phyloP scores from a whole-genome alignment of 2,113 vertebrate species.

The Hypocryptadius cinnamomeus region DNA sequence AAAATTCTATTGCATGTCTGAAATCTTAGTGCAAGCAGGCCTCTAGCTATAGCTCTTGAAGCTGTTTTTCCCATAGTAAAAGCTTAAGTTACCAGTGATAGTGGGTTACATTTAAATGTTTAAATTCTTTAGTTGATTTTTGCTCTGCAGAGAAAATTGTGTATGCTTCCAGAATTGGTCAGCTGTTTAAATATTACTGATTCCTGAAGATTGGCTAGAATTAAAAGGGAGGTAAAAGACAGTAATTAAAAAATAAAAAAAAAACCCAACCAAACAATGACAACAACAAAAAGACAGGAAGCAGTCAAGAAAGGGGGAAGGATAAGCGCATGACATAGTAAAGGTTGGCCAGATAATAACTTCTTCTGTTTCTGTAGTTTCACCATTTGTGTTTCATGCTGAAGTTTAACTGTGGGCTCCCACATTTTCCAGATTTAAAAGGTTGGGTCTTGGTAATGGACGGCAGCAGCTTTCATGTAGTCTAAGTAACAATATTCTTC shows the following conservation, averaged over 20 bases:
- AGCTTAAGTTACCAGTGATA: neutral
- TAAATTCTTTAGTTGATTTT: neutral
- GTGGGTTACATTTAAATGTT: neutral
- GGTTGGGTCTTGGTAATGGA: neutral
- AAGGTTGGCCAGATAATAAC: neutral
- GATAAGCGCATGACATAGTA: accelerated
- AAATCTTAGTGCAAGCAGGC: neutral
- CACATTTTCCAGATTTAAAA: neutral
- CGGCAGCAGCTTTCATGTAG: neutral
- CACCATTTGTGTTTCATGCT: neutral
- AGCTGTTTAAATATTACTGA: neutral
- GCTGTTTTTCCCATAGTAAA: neutral
- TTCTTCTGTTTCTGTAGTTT: neutral
- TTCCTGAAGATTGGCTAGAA: neutral
- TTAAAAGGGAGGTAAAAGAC: neutral
- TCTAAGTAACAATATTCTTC: neutral
- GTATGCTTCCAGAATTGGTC: neutral
- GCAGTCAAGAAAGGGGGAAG: neutral
- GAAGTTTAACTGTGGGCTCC: neutral
- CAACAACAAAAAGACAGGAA: neutral
- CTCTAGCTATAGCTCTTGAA: neutral
- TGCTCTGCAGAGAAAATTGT: neutral
- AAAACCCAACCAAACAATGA: neutral
- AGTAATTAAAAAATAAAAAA: neutral
- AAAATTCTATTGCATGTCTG: neutral